phyloP scores from a whole-genome alignment of 2,888 invertebrate species.

The Ochropacha duplaris region DNA sequence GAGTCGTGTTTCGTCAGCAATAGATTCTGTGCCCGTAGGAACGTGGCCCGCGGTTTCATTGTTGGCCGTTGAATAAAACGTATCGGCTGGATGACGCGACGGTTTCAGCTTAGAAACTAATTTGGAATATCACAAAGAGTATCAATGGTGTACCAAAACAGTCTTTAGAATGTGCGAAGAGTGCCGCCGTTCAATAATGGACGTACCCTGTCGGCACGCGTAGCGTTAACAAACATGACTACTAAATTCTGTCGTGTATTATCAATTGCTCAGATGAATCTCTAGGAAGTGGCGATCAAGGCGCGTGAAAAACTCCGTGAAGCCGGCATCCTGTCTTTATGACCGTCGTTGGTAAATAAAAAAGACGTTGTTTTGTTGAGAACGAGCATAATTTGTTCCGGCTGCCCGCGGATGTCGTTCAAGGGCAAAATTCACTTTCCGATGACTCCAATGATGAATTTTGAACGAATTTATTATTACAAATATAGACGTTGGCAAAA shows the following conservation, averaged over 20 bases:
- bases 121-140: constrained; percentile 80
- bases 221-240: constrained; percentile 37
- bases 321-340: constrained; percentile 76
- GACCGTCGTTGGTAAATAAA: constrained; percentile 61
- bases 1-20: constrained; percentile 58
- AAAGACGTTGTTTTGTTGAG: constrained; percentile 52
- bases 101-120: constrained; percentile 78
- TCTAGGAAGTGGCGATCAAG: constrained; percentile 64
- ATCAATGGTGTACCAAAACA: constrained; percentile 76
- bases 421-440: constrained; percentile 74
- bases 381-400: constrained; percentile 70
- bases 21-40: constrained; percentile 70
- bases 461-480: constrained; percentile 14
- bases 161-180: constrained; percentile 70
- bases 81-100: constrained; percentile 77
- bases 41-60: constrained; percentile 73
- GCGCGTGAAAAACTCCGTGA: constrained; percentile 73
- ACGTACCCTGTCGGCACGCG: constrained; percentile 67
- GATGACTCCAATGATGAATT: constrained; percentile 48
- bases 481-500: background rate
- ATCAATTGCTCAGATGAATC: constrained; percentile 6
- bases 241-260: constrained; percentile 8
- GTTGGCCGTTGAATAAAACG: constrained; percentile 72
- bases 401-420: constrained; percentile 76
- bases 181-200: constrained; percentile 59